Base-by-base conservation (phyloP, 2,888 invertebrate species). In the Cosmia pyralina region DNA sequence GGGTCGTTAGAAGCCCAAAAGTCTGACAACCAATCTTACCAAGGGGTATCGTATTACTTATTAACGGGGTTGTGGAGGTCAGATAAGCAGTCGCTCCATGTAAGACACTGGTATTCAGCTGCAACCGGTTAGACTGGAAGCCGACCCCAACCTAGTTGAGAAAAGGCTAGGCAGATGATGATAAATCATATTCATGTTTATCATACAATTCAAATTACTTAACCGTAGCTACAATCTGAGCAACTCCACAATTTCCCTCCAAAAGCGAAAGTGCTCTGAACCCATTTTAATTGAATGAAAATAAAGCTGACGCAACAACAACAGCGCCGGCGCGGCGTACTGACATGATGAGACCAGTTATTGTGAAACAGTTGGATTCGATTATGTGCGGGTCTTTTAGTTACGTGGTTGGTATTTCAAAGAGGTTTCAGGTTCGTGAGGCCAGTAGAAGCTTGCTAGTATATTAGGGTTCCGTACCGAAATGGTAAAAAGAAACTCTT, bases 241-340 rank as follows among this genome's bases (percentile, higher is more conserved):
- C 38, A 52, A 59, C 34, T 34, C 58, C 38, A 46, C 44, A 53
- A 60, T 60, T 70, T 48, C n/a, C 59, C 17, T 65, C 53, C 52
- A 66, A 66, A 28, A 76, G 53, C 22, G n/a, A 82, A 59, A 68
- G 57, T 48, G 65, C 48, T n/a, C 38, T 22, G 79, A 75, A 66
- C 66, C 67, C 67, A 58, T 72, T 80, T 62, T 80, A 82, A 82
- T 75, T 75, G 62, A 73, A 82, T 82, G 53, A 82, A 78, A 84
- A 73, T 75, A 71, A 83, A 81, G 65, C 55, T 52, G 28, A 75
- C 44, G 73, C 65, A 71, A 81, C 72, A 73, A 73, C 58, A 60
- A 19, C 48, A 50, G 41, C n/a, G 19, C 73, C 28, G 28, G 28
- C 28, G 28, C 3, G 3, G 1, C 28, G 28, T n/a, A 86, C 77